A percentile compares a stretch with the other conserved stretches of the same genome.
Evolutionary conservation across 2,888 invertebrate species (phyloP).

Genomic region (Coremacera marginata): DNA sequence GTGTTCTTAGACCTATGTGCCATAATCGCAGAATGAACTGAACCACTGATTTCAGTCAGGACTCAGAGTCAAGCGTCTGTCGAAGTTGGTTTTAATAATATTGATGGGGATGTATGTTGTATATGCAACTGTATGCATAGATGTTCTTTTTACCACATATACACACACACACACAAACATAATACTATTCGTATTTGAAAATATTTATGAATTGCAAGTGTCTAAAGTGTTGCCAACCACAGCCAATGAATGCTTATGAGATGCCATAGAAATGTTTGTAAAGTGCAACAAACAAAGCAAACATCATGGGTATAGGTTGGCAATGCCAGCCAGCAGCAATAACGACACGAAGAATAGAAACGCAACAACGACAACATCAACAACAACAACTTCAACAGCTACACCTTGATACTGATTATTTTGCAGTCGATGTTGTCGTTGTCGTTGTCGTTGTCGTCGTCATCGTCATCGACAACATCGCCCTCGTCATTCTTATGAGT

Average conservation of each 20-base stretch:
- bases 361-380: too few relatives aligned
- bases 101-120: too few relatives aligned
- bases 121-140: too few relatives aligned
- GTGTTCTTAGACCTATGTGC: too few relatives aligned
- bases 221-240: background rate
- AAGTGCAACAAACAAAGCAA: constrained; percentile 3
- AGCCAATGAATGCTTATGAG: background rate
- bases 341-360: background rate
- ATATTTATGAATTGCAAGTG: background rate
- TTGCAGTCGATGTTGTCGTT: background rate
- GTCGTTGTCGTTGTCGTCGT: background rate
- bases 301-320: background rate
- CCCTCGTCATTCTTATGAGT: background rate
- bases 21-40: too few relatives aligned
- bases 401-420: background rate
- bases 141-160: too few relatives aligned
- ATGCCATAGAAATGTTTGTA: background rate
- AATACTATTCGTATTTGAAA: background rate
- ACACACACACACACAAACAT: too few relatives aligned
- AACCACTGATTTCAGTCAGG: too few relatives aligned
- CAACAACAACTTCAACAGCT: background rate
- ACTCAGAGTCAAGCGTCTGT: too few relatives aligned
- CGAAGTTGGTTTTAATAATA: too few relatives aligned
- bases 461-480: background rate
- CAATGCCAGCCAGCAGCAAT: background rate